A percentile compares a stretch with the other conserved stretches of the same genome.
These are phyloP conservation scores for Pangasius djambal DNA, from an alignment of 2,797 vertebrate species.

Conservation along the genomic window DNA sequence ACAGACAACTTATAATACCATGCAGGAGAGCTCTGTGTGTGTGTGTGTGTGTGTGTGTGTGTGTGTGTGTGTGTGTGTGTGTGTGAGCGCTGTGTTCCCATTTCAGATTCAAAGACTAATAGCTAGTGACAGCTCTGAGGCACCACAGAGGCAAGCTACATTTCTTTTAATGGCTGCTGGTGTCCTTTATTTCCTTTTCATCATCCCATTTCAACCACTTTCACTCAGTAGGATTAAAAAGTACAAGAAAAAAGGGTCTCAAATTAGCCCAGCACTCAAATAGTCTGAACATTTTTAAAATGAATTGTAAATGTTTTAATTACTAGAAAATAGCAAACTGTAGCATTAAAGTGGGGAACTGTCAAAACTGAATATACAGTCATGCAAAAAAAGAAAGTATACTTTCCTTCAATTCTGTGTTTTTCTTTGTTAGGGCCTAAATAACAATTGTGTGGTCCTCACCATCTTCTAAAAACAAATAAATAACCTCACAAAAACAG, in stretches of 20 bases:
- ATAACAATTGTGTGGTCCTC: not conserved
- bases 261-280: too few species aligned
- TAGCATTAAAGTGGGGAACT: not conserved
- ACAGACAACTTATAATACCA: slow-evolving; percentile 1
- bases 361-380: not conserved
- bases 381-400: not conserved
- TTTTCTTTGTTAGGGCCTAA: not conserved
- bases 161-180: slow-evolving; percentile 14
- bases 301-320: not conserved
- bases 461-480: not conserved
- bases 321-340: not conserved
- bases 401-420: not conserved
- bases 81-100: not conserved
- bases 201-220: slow-evolving; percentile 1
- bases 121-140: slow-evolving; percentile 40
- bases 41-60: slow-evolving; percentile 16
- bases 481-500: not conserved
- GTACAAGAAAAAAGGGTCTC: not conserved
- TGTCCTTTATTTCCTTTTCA: slow-evolving; percentile 5
- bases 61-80: not conserved
- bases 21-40: slow-evolving; percentile 6
- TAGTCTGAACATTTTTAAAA: not conserved
- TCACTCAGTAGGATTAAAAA: not conserved
- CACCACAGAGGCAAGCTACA: not conserved
- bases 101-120: slow-evolving; percentile 40